Evolutionary conservation across 2,797 vertebrate species (phyloP), one percentile per base, ranked within the genome.

Genomic region (Valencia hispanica): DNA sequence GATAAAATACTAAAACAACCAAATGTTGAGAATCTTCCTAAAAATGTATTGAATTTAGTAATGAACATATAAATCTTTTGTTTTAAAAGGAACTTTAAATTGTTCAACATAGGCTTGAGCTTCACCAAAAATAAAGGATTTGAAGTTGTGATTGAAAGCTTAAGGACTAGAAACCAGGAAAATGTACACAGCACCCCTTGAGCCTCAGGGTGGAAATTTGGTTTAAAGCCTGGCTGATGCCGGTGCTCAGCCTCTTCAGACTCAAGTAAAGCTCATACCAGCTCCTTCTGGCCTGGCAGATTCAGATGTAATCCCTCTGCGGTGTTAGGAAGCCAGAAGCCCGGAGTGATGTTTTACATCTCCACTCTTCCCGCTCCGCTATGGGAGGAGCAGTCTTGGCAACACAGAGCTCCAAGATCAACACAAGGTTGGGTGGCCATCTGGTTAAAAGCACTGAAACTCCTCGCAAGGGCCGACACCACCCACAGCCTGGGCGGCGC

Each of bases 351-450:
- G 87, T 91, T 91, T 88, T 87, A 90, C 92, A 91, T 91, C 87
- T 88, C 71, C 63, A 74, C 83, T 89, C 83, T 83, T 84, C 91
- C 92, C 86, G 75, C 87, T 81, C 74, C 73, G 70, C 78, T 53
- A 20, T 48, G 79, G 72, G 72, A 73, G 76, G 32, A 75, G 77
- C 6, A 1, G 70, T 74, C 75, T 84, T 91, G 88, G 88, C 90
- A 80, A 72, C 79, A 57, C 25, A 1, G 30, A 0, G 57, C 84
- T 91, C 89, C 80, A 92, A 91, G 85, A 92, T 88, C 91, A 92
- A 91, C 91, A 93, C 72, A 43, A 87, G 92, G 86, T 90, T 89
- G 89, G n/a, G 87, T 75, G 74, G 87, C 91, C 89, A 91, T 93
- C 90, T 92, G 90, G 88, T 91, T 86, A 72, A 72, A 76, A 63